Conservation (phyloP, 2,113 vertebrate genomes). For the Litocranius walleri region DNA sequence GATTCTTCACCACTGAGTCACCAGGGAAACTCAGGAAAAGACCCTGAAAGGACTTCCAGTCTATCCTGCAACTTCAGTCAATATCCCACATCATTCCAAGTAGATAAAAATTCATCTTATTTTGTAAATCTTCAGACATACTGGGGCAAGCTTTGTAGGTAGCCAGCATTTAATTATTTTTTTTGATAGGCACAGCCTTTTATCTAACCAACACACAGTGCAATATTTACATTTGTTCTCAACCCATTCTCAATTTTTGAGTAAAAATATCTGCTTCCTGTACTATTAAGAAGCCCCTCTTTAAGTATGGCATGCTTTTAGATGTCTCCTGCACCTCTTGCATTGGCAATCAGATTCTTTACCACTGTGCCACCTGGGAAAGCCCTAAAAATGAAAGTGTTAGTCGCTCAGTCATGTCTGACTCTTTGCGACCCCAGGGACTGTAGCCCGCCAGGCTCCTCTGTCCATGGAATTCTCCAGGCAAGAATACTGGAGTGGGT, state of each 20-base stretch:
- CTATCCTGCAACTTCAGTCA: constrained; percentile 51
- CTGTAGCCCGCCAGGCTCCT: background rate
- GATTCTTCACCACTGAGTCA: background rate
- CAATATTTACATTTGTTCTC: constrained; percentile 5
- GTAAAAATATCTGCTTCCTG: background rate
- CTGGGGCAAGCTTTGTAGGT: background rate
- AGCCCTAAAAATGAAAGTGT: background rate
- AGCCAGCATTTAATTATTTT: constrained; percentile 29
- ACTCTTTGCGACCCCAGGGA: background rate
- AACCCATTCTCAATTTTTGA: constrained; percentile 5
- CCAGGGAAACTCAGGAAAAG: background rate
- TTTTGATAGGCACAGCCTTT: background rate
- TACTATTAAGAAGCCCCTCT: background rate
- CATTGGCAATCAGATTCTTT: background rate
- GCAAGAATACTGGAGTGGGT: background rate
- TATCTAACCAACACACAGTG: background rate
- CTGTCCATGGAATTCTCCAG: background rate
- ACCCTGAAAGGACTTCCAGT: constrained; percentile 51
- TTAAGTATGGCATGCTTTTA: background rate
- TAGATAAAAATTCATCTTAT: constrained; percentile 37
- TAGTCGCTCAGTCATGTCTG: background rate
- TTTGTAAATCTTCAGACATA: constrained; percentile 25
- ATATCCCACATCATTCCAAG: constrained; percentile 49
- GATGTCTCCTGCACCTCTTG: background rate
- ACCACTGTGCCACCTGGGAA: background rate